Conservation (phyloP, 2,797 vertebrate species). For the Falco rusticolus region DNA sequence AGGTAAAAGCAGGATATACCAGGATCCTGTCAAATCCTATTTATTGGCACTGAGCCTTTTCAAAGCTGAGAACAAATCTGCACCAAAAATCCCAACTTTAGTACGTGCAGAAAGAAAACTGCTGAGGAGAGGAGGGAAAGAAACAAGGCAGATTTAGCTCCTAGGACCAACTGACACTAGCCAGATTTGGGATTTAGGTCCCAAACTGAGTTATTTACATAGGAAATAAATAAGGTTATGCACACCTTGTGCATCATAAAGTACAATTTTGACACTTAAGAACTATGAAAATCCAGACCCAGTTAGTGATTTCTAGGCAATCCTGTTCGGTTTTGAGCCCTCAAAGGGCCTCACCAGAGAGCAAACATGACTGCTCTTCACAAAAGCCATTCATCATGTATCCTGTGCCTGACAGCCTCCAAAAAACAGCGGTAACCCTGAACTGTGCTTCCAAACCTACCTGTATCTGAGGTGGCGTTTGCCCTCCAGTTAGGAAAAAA, state of each 20-base stretch:
- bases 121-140: neutral
- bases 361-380: neutral
- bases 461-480: neutral
- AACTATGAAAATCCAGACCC: neutral
- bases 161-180: neutral
- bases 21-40: conserved; percentile 41
- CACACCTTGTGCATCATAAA: neutral
- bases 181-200: neutral
- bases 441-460: neutral
- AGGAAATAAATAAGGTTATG: neutral
- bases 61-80: conserved; percentile 14
- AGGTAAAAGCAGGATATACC: conserved; percentile 67
- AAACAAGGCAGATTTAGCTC: neutral
- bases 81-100: neutral
- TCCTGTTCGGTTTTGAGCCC: neutral
- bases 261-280: neutral
- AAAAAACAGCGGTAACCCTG: neutral
- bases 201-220: neutral
- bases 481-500: neutral
- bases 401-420: neutral
- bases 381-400: neutral
- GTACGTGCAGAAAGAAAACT: neutral
- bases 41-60: neutral
- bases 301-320: conserved; percentile 12
- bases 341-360: neutral